Percentiles rank a stretch among this genome's conserved stretches.
Conservation (phyloP, 1,140 invertebrate genomes). For the Hylyphantes graminicola region DNA sequence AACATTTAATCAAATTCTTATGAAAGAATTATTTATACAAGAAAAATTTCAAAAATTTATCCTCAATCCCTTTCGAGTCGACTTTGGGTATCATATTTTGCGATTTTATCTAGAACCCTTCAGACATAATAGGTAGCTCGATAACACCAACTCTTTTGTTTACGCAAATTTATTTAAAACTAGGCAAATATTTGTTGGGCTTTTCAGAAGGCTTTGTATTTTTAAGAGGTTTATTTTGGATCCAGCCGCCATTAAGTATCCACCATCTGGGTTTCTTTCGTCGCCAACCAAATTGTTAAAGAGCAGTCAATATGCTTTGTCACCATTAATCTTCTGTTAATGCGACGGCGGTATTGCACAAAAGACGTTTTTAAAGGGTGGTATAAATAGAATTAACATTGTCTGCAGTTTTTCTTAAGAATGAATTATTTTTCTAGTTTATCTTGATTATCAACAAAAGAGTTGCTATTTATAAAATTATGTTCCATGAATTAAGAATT, state of each 20-base stretch:
- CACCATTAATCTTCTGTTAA: constrained; percentile 14
- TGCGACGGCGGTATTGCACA: background rate
- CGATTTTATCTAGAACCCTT: too few species aligned
- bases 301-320: constrained; percentile 10
- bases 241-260: constrained; percentile 1
- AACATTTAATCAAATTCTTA: background rate
- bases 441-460: too few species aligned
- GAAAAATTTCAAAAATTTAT: background rate
- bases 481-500: too few species aligned
- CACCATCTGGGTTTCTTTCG: constrained; percentile 17
- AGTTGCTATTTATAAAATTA: too few species aligned
- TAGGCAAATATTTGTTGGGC: constrained; percentile 5
- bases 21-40: background rate
- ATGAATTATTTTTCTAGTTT: background rate
- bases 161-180: too few species aligned
- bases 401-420: background rate
- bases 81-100: too few species aligned
- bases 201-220: background rate
- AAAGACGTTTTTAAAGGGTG: too few species aligned
- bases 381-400: background rate
- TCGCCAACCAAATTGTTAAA: background rate
- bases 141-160: too few species aligned
- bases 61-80: background rate
- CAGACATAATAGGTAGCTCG: too few species aligned
- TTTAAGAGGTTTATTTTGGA: constrained; percentile 20